Conservation (phyloP, 2,888 invertebrate genomes). For the Dynastes maya region DNA sequence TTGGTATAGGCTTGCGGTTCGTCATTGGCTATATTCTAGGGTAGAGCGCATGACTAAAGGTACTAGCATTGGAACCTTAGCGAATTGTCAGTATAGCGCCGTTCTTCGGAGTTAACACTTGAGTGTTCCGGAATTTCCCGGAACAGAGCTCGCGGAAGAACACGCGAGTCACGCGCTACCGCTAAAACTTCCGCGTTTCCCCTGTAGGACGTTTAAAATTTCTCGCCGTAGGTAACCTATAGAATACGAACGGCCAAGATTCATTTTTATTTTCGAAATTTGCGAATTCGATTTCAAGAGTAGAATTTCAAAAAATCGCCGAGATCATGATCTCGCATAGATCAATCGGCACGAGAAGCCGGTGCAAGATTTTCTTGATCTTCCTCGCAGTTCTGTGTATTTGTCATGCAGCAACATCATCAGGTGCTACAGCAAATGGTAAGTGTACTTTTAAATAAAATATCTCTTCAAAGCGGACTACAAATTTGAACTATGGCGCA, state of each 20-base stretch:
- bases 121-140: background rate
- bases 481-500: conserved; percentile 64
- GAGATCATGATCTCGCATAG: background rate
- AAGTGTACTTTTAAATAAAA: conserved; percentile 53
- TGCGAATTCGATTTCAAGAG: background rate
- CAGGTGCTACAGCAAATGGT: conserved; percentile 65
- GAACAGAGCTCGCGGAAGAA: background rate
- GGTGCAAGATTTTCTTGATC: conserved; percentile 54
- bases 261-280: background rate
- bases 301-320: background rate
- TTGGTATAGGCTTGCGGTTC: conserved; percentile 66
- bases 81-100: conserved; percentile 65
- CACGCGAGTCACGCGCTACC: conserved; percentile 61
- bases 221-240: background rate
- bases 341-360: background rate
- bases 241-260: conserved; percentile 2
- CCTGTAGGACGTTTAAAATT: conserved; percentile 2
- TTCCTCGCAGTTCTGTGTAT: conserved; percentile 59
- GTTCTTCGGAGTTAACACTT: conserved; percentile 52
- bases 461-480: conserved; percentile 57
- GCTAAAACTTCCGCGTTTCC: background rate
- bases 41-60: conserved; percentile 67
- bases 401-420: conserved; percentile 60
- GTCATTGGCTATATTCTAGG: conserved; percentile 66
- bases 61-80: conserved; percentile 63